Evolutionary conservation across 2,888 invertebrate species (phyloP), one percentile per base, ranked within the genome.

Genomic region (Harpalus rufipes): DNA sequence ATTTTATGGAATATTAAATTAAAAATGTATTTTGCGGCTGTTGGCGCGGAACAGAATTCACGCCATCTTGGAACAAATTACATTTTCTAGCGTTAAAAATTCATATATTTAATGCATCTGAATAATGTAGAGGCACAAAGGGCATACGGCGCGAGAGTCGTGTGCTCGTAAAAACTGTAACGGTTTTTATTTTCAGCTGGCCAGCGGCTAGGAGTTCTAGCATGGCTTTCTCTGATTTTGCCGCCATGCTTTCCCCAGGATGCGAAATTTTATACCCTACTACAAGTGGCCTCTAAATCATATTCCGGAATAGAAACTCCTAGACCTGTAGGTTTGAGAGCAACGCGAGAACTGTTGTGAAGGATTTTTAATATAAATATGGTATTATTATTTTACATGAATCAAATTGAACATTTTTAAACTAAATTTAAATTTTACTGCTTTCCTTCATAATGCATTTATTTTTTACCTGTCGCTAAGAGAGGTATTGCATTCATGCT

Each of bases 41-140:
- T 39, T 1, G 25, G 63, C 18, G 63, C 25, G 12, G 63, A 25
- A 63, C 63, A 12, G 5, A 44, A 74, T 44, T 74, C 18, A 74
- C 41, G 44, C 8, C 41, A 16, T 44, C 72, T 74, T 44, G 41
- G 44, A 14, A 16, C 44, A 74, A 74, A 74, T 74, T 44, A 74
- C 72, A 74, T 74, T 44, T 18, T 21, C 14, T 14, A 44, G 72
- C 72, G 14, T 72, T 39, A 82, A 82, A 68, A 25, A 68, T 51
- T 82, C 25, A 82, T 82, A 82, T 72, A 82, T 81, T 65, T 81
- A 65, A 81, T 72, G 14, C 72, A 82, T 16, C 82, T 82, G 39
- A 82, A 82, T 82, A 82, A 82, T 82, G 72, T 58, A 82, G 58
- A 72, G 41, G 51, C 39, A 79, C 82, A 82, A 72, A 82, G 56